phyloP scores from a whole-genome alignment of 2,888 invertebrate genomes.

The Mythimna loreyi region DNA sequence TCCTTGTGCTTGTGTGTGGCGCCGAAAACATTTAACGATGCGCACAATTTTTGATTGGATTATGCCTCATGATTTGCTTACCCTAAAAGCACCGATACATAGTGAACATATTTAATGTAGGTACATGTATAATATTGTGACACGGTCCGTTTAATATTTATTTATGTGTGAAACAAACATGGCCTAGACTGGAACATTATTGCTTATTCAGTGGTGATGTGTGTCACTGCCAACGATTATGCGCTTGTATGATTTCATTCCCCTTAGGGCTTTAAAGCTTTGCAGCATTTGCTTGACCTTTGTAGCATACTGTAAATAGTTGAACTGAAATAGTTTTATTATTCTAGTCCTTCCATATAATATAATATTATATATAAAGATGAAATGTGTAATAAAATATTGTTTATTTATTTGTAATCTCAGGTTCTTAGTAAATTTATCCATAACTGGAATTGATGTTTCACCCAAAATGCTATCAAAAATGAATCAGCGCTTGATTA shows the following conservation, averaged over 20 bases:
- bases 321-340: slow-evolving; percentile 36
- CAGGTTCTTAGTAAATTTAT: slow-evolving; percentile 3
- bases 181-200: slow-evolving; percentile 76
- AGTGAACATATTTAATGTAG: slow-evolving; percentile 46
- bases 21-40: not conserved
- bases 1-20: slow-evolving; percentile 14
- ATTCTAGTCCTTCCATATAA: not conserved
- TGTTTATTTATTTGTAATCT: not conserved
- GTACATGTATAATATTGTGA: slow-evolving; percentile 61
- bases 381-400: not conserved
- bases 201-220: slow-evolving; percentile 80
- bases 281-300: slow-evolving; percentile 67
- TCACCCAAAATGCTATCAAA: slow-evolving; percentile 6
- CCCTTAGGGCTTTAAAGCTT: slow-evolving; percentile 74
- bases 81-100: slow-evolving; percentile 66
- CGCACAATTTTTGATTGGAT: slow-evolving; percentile 24
- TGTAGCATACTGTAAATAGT: slow-evolving; percentile 50
- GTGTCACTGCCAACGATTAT: slow-evolving; percentile 86
- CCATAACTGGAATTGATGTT: slow-evolving; percentile 9
- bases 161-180: slow-evolving; percentile 78
- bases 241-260: slow-evolving; percentile 78
- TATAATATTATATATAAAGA: not conserved
- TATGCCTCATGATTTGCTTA: slow-evolving; percentile 56
- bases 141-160: slow-evolving; percentile 76
- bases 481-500: slow-evolving; percentile 22